Evolutionary conservation across 2,797 vertebrate genomes (phyloP).

Genomic region (Ataeniobius toweri): DNA sequence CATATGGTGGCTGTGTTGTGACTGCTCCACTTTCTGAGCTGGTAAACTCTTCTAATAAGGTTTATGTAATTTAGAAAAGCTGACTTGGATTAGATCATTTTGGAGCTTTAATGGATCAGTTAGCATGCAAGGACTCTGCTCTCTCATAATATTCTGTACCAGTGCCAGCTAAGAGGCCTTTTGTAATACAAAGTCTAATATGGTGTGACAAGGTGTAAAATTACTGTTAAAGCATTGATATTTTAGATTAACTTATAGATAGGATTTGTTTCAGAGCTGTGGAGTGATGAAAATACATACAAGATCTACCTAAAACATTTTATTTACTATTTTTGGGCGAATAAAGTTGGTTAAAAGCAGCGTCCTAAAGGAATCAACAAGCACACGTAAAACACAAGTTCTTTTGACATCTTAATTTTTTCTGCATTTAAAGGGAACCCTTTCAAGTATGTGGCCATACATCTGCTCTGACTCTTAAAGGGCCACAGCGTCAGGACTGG

Average conservation of each 20-base stretch:
- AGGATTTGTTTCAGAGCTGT: no score
- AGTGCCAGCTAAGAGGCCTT: constrained; percentile 14
- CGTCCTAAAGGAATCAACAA: no score
- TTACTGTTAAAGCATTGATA: not conserved
- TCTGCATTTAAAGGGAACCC: not conserved
- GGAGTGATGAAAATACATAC: not conserved
- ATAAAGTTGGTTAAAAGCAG: not conserved
- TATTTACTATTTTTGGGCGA: not conserved
- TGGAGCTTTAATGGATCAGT: constrained; percentile 75
- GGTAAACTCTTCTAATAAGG: constrained; percentile 73
- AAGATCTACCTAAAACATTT: not conserved
- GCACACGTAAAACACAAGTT: not conserved
- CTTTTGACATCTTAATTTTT: not conserved
- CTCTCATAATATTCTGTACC: constrained; percentile 39
- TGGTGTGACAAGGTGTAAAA: not conserved
- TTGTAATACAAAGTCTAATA: constrained; percentile 23
- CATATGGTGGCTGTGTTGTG: constrained; percentile 64
- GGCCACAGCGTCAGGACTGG: not conserved
- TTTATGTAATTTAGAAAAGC: constrained; percentile 77
- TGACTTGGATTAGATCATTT: constrained; percentile 65
- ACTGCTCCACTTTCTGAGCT: constrained; percentile 59
- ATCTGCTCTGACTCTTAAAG: not conserved
- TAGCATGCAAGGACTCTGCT: constrained; percentile 75
- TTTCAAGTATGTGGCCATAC: not conserved
- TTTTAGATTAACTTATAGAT: not conserved